Evolutionary conservation across 2,113 vertebrate genomes (phyloP).

Genomic region (Oryzias curvinotus): DNA sequence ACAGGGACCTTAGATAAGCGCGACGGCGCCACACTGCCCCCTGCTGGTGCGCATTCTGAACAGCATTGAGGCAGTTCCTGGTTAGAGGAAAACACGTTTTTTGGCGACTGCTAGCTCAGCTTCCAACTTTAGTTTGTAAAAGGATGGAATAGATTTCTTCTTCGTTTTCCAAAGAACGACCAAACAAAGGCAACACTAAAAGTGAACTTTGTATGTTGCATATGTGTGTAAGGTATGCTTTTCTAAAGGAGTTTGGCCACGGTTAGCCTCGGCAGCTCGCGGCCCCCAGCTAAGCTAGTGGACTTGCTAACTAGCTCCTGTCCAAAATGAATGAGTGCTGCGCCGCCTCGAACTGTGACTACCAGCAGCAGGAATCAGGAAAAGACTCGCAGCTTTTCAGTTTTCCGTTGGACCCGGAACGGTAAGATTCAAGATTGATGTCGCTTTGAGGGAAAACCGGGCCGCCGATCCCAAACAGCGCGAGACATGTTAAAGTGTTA

Average conservation of each 20-base stretch:
- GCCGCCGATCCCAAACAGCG: conserved; percentile 22
- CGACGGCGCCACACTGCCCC: no score
- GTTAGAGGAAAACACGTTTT: no score
- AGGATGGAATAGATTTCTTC: no score
- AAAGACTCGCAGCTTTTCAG: conserved; percentile 80
- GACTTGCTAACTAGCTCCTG: conserved; percentile 64
- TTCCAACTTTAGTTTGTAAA: no score
- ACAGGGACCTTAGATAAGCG: no score
- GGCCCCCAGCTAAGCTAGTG: conserved; percentile 68
- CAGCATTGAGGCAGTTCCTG: no score
- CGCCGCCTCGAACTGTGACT: conserved; percentile 89
- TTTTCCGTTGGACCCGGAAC: conserved; percentile 78
- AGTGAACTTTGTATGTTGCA: no score
- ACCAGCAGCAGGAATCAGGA: conserved; percentile 70
- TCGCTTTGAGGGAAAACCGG: background rate
- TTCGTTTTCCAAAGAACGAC: no score
- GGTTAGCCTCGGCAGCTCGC: conserved; percentile 55
- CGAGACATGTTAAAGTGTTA: conserved; percentile 42
- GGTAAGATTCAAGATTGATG: conserved; percentile 70
- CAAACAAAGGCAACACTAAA: no score
- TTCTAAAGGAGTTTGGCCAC: conserved; percentile 41
- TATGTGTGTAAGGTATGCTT: no score
- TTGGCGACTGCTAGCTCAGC: no score
- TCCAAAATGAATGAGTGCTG: conserved; percentile 89
- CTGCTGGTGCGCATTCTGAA: no score